These are phyloP conservation scores for Drosophila rubida DNA, from an alignment of 2,888 invertebrate genomes.

Conservation along the genomic window DNA sequence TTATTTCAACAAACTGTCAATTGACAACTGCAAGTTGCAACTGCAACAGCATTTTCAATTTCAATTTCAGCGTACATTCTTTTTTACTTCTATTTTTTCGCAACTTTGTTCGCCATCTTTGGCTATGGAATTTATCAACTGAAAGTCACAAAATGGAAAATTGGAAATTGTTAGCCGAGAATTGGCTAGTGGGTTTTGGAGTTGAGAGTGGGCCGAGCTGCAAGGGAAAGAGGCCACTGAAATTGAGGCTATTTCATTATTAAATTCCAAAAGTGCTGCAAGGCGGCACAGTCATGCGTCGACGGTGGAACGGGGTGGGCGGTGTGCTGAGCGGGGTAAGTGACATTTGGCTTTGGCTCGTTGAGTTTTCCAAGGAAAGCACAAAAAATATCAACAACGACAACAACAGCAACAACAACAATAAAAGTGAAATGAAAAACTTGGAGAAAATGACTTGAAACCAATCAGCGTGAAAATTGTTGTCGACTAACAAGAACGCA, in stretches of 20 bases:
- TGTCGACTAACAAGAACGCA: conserved; percentile 35
- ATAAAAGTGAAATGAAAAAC: conserved; percentile 36
- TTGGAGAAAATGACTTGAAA: conserved; percentile 67
- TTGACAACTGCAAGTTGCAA: conserved; percentile 41
- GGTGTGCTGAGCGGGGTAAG: conserved; percentile 14
- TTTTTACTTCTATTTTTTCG: conserved; percentile 15
- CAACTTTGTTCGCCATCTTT: conserved; percentile 19
- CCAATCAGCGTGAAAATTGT: conserved; percentile 80
- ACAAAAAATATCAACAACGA: conserved; percentile 3
- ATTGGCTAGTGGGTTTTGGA: not conserved
- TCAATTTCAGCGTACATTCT: conserved; percentile 21
- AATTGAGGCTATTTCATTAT: conserved; percentile 77
- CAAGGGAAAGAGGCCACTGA: conserved; percentile 11
- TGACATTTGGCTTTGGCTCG: conserved; percentile 75
- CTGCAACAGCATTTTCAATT: conserved; percentile 42
- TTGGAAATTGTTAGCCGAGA: conserved; percentile 61
- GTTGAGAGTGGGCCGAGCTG: not conserved
- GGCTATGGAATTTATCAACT: conserved; percentile 70
- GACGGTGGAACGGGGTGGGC: not conserved
- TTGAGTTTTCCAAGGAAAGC: conserved; percentile 58
- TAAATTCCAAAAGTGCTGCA: conserved; percentile 72
- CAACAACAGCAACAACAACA: conserved; percentile 16
- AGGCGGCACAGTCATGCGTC: conserved; percentile 21
- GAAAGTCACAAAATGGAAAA: conserved; percentile 64
- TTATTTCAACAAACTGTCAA: conserved; percentile 31